Percentiles rank a stretch among this genome's conserved stretches.
Conservation (phyloP, 2,797 vertebrate genomes). For the Chiroxiphia lanceolata region DNA sequence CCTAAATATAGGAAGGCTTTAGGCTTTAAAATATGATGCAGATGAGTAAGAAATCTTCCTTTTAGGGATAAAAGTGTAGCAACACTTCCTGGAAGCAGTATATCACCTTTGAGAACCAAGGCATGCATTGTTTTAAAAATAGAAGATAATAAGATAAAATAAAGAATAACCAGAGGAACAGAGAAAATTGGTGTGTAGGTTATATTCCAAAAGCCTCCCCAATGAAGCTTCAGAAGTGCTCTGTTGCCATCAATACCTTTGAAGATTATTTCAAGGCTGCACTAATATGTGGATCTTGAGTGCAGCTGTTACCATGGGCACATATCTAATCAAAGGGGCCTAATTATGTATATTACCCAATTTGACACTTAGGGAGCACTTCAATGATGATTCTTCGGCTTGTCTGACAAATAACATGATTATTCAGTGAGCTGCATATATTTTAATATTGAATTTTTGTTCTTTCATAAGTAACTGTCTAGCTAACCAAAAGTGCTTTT, state of each 20-base stretch:
- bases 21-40: background rate
- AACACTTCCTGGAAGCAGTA: background rate
- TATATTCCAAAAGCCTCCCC: background rate
- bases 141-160: background rate
- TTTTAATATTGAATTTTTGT: background rate
- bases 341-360: conserved; percentile 56
- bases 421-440: conserved; percentile 1
- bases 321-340: conserved; percentile 39
- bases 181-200: background rate
- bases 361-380: conserved; percentile 33
- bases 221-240: background rate
- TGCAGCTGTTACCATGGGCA: conserved; percentile 51
- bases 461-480: background rate
- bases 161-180: background rate
- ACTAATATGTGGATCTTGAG: background rate
- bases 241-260: background rate
- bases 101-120: background rate
- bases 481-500: conserved; percentile 10
- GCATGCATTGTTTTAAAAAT: background rate
- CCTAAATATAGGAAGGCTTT: conserved; percentile 44
- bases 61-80: conserved; percentile 1
- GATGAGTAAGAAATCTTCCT: conserved; percentile 19
- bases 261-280: conserved; percentile 19
- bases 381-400: conserved; percentile 27
- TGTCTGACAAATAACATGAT: conserved; percentile 40